Conservation (phyloP, 2,888 invertebrate species). For the Embidobia sp. region DNA sequence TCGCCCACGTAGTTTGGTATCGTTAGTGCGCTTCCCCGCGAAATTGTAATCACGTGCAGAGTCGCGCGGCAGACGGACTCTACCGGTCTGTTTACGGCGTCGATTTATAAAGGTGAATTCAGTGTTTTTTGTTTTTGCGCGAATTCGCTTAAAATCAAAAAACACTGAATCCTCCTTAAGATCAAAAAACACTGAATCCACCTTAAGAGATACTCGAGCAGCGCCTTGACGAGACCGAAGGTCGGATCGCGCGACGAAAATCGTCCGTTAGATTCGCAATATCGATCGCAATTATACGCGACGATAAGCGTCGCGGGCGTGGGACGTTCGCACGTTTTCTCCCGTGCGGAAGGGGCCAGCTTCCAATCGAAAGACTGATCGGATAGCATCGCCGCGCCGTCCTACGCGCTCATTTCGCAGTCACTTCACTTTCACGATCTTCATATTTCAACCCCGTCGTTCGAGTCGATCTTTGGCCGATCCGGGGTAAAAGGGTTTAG, state of each 20-base stretch:
- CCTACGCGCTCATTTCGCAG: constrained; percentile 38
- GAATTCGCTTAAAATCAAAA: too few relatives aligned
- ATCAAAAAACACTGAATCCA: too few relatives aligned
- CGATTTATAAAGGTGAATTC: constrained; percentile 26
- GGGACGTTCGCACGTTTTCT: constrained; percentile 25
- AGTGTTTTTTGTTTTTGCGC: too few relatives aligned
- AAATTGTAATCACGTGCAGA: constrained; percentile 47
- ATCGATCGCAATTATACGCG: constrained; percentile 37
- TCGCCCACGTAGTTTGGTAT: constrained; percentile 48
- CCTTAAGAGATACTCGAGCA: constrained; percentile 20
- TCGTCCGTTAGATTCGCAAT: neutral
- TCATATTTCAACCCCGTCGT: constrained; percentile 33
- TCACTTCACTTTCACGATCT: constrained; percentile 37
- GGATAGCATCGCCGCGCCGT: constrained; percentile 16
- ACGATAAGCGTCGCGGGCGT: constrained; percentile 17
- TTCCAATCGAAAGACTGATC: constrained; percentile 21
- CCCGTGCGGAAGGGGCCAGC: constrained; percentile 9
- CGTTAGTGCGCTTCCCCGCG: constrained; percentile 28
- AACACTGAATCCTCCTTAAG: too few relatives aligned
- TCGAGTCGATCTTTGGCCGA: neutral
- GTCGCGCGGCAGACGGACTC: constrained; percentile 22
- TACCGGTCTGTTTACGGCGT: constrained; percentile 42
- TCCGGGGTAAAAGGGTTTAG: constrained; percentile 17
- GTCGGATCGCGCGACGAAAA: constrained; percentile 25
- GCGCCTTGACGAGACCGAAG: constrained; percentile 40